Evolutionary conservation across 2,113 vertebrate genomes (phyloP), one percentile per base, ranked within the genome.

Genomic region (Austrofundulus limnaeus): DNA sequence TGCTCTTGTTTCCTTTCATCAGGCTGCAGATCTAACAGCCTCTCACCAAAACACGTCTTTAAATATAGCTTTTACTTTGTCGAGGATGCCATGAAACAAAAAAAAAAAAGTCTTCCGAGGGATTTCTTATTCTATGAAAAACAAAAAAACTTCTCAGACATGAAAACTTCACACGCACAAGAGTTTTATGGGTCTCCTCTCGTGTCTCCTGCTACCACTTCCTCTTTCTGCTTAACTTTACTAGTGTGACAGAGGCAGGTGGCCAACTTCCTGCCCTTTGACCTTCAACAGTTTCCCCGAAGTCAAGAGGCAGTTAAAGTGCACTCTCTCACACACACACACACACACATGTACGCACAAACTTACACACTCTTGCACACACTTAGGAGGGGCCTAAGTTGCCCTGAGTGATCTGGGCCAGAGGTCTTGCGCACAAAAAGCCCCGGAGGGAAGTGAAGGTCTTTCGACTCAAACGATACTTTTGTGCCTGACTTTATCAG

Each of bases 201-300:
- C 38, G 43, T 43, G 38, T 75, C 64, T 70, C 25, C 43, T 43
- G 50, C 68, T 48, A 57, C 82, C 75, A 72, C 80, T 77, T 85
- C 83, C 81, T 84, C 72, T 80, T 71, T 71, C 54, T 45, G 64
- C 77, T 66, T 56, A 37, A 56, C 66, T 52, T 76, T 76, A 69
- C 67, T 60, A 83, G 78, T 87, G 81, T 89, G 86, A 89, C 86
- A 84, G 86, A 87, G 84, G 87, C 84, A 90, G 85, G 80, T 91
- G 89, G 84, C 86, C 83, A 82, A 87, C 84, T 90, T 89, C 83
- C 83, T 88, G 85, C 82, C 84, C 88, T 89, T 88, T 91, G 87
- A 89, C 90, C 85, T 90, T 90, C 69, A 88, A 83, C 77, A 73
- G 77, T 84, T 85, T 81, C 75, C 78, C 47, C 31, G 69, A 80